A percentile compares a stretch with the other conserved stretches of the same genome.
Conservation (phyloP, 2,888 invertebrate species). For the Quadriops clusia region DNA sequence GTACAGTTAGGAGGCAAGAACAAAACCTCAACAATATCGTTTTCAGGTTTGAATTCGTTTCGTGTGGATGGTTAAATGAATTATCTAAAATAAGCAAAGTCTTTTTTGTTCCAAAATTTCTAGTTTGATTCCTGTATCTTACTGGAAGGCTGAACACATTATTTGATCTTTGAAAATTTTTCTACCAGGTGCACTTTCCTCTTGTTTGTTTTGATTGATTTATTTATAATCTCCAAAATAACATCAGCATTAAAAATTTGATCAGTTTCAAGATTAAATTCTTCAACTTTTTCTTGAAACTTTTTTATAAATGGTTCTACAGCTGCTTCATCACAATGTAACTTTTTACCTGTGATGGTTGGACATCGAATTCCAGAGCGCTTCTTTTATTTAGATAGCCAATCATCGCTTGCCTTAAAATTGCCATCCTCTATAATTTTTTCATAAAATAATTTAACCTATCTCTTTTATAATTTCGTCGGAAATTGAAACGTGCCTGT, state of each 20-base stretch:
- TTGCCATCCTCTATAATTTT: not conserved
- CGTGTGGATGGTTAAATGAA: no score
- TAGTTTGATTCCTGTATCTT: no score
- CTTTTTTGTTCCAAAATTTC: no score
- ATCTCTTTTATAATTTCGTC: not conserved
- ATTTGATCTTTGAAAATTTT: constrained; percentile 11
- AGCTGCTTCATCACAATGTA: constrained; percentile 10
- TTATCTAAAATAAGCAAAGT: no score
- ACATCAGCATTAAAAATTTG: constrained; percentile 6
- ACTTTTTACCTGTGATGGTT: constrained; percentile 15
- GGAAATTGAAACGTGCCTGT: constrained; percentile 1
- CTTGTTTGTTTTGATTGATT: constrained; percentile 5
- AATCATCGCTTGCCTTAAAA: constrained; percentile 2
- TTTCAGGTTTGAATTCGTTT: no score
- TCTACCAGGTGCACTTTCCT: constrained; percentile 9
- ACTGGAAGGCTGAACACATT: no score
- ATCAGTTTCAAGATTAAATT: constrained; percentile 7
- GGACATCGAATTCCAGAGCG: constrained; percentile 14
- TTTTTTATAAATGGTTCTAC: constrained; percentile 9
- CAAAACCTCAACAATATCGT: no score
- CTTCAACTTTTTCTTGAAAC: constrained; percentile 6
- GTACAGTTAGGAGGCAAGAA: no score
- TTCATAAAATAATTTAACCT: not conserved
- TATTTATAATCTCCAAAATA: not conserved
- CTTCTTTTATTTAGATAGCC: constrained; percentile 14